Evolutionary conservation across 1,140 invertebrate species (phyloP), one percentile per base, ranked within the genome.

Genomic region (Sinella curviseta): DNA sequence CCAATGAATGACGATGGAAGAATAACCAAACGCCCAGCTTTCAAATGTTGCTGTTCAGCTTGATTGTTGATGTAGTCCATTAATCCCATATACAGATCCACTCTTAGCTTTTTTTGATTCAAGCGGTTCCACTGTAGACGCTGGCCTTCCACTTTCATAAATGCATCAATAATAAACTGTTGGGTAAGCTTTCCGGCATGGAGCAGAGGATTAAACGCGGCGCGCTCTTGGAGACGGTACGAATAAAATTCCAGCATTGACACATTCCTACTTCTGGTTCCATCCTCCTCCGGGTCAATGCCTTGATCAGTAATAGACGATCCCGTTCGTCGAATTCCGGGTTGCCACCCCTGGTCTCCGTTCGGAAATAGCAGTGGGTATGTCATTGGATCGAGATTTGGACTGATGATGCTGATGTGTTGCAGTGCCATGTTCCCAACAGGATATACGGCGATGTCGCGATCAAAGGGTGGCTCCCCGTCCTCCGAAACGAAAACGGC

Each of bases 121-220:
- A 84, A 82, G 77, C 84, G 55, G 30, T 88, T 86, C 79, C 82
- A 89, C 36, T 81, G 77, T 14, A 88, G 82, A 70, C 87, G 81
- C 84, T 88, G 86, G 54, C 80, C 86, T 85, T 89, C 88, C 70
- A 89, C 86, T 86, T 89, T 89, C 2, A 85, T 86, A 84, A 87
- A 89, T 84, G 88, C 87, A 84, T 90, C 87, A 0, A 89, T 87
- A 20, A 87, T 76, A 85, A 85, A 88, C 79, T 89, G 84, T 79
- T 87, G 85, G 79, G 83, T 82, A 34, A 87, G 78, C 79, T 85
- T 84, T 74, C 84, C 78, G 1, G 78, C 82, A 39, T 78, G 77
- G 30, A 85, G 77, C 14, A 85, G 60, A 17, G 83, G 78, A 54
- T 83, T 84, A 33, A 84, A 81, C 34, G 77, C 14, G 28, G 77